Evolutionary conservation across 1,140 invertebrate genomes (phyloP).

Genomic region (Littorina saxatilis): DNA sequence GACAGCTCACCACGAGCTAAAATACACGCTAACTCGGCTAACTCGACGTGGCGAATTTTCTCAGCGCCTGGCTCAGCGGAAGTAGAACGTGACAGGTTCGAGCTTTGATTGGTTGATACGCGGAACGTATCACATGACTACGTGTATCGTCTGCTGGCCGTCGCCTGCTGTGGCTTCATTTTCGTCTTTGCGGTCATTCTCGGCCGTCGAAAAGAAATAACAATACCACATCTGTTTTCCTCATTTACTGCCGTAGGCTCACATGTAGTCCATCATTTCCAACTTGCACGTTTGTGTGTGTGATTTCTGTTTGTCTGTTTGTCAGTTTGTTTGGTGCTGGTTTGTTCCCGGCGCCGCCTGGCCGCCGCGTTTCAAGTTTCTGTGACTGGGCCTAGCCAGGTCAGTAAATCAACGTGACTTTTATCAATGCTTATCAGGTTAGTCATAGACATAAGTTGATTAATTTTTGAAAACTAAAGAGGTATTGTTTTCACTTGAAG

Average conservation of each 20-base stretch:
- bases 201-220: not conserved
- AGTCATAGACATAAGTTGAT: no score
- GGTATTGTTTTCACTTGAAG: no score
- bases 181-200: no score
- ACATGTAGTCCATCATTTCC: no score
- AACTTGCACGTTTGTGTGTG: not conserved
- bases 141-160: not conserved
- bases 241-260: no score
- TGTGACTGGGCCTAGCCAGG: not conserved
- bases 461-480: no score
- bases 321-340: not conserved
- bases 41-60: constrained; percentile 33
- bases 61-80: not conserved
- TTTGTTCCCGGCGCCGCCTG: not conserved
- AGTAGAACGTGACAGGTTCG: not conserved
- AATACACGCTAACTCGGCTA: not conserved
- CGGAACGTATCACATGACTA: not conserved
- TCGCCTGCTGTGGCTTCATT: no score
- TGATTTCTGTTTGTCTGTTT: not conserved
- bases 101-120: not conserved
- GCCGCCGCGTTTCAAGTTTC: no score
- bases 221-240: not conserved
- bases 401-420: not conserved
- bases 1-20: not conserved
- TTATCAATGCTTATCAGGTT: no score